Percentiles rank a stretch among this genome's conserved stretches.
Conservation (phyloP, 2,113 vertebrate species). For the Bostrychus sinensis region DNA sequence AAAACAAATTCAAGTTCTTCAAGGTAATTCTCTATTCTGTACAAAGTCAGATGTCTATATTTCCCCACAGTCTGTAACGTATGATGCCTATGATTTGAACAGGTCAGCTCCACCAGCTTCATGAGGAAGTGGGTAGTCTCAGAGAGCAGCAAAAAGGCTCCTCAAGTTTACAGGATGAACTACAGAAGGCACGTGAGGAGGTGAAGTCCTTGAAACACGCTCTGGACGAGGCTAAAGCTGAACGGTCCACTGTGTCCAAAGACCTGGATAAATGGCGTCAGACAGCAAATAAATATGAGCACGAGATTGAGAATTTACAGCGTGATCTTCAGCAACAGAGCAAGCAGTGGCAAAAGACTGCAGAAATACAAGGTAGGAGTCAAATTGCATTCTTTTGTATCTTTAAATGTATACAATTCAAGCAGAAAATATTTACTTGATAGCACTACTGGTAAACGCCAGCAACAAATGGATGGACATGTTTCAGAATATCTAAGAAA, state of each 20-base stretch:
- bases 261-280: conserved; percentile 91
- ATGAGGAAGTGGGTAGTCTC: conserved; percentile 85
- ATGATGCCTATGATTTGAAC: background rate
- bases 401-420: no score
- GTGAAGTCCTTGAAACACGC: conserved; percentile 86
- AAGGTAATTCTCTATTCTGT: conserved; percentile 79
- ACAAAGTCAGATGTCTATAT: background rate
- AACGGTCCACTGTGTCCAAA: conserved; percentile 80
- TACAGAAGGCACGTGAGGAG: conserved; percentile 87
- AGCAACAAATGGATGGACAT: no score
- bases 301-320: conserved; percentile 86
- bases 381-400: background rate
- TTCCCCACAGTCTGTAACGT: background rate
- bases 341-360: conserved; percentile 88
- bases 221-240: conserved; percentile 83
- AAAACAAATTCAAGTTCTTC: conserved; percentile 91
- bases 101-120: conserved; percentile 83
- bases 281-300: conserved; percentile 87
- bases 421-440: no score
- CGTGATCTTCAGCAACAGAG: conserved; percentile 87
- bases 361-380: conserved; percentile 85
- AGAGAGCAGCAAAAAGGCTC: conserved; percentile 86
- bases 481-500: no score
- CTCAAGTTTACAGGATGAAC: conserved; percentile 80
- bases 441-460: no score